Evolutionary conservation across 2,113 vertebrate genomes (phyloP).

Genomic region (Heterotilapia buettikoferi): DNA sequence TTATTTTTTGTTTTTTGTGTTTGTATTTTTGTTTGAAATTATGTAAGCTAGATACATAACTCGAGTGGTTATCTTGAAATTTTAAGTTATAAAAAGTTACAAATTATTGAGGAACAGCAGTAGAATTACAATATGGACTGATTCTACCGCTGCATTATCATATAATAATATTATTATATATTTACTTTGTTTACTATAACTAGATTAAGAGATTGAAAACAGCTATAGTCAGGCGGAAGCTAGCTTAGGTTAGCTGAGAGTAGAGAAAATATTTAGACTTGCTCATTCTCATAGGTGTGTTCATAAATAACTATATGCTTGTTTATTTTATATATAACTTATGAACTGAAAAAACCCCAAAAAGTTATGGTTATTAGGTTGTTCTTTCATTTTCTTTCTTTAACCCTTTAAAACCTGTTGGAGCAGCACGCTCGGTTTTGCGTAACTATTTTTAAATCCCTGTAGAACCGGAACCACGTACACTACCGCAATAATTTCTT

Average conservation of each 20-base stretch:
- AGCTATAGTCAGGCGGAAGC: background rate
- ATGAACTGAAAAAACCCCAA: background rate
- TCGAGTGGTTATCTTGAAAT: background rate
- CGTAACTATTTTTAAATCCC: background rate
- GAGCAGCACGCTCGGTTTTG: background rate
- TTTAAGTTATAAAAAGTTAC: background rate
- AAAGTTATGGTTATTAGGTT: background rate
- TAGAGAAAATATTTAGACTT: background rate
- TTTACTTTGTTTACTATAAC: background rate
- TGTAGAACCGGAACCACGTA: fast-evolving
- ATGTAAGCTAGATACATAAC: background rate
- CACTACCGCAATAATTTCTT: background rate
- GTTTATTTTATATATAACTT: background rate
- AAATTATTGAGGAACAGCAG: background rate
- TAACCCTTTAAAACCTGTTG: background rate
- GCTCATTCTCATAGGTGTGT: background rate
- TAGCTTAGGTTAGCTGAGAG: background rate
- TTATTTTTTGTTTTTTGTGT: fast-evolving
- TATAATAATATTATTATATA: background rate
- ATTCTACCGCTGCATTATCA: background rate
- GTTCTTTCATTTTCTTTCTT: background rate
- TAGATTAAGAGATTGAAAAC: background rate
- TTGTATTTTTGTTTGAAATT: background rate
- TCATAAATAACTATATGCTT: background rate
- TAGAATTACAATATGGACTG: background rate